Conservation (phyloP, 2,797 vertebrate genomes). For the Brachyrhaphis roseni region DNA sequence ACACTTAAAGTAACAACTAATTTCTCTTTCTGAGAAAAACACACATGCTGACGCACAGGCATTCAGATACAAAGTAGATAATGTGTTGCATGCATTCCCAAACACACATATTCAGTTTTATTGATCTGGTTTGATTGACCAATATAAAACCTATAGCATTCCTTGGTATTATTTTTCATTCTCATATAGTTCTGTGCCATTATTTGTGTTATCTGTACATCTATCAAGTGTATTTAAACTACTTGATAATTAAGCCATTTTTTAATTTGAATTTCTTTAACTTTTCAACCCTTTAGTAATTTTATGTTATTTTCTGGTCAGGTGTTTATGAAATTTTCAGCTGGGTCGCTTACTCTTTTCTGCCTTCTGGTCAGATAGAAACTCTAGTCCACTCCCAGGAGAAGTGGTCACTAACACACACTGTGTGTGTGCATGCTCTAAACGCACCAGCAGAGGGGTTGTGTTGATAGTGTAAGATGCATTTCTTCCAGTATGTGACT, state of each 20-base stretch:
- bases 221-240: neutral
- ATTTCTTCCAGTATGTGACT: constrained; percentile 28
- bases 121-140: neutral
- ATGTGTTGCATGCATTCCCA: neutral
- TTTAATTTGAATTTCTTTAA: neutral
- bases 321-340: constrained; percentile 16
- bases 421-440: constrained; percentile 29
- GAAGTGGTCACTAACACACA: constrained; percentile 33
- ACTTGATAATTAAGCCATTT: neutral
- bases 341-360: constrained; percentile 13
- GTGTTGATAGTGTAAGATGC: constrained; percentile 18
- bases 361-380: constrained; percentile 33
- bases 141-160: neutral
- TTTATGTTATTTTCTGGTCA: neutral
- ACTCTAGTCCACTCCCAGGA: constrained; percentile 44
- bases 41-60: constrained; percentile 18
- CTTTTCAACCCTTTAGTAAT: neutral
- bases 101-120: neutral
- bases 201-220: neutral
- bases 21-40: constrained; percentile 13
- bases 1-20: constrained; percentile 26
- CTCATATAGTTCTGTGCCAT: neutral
- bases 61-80: neutral
- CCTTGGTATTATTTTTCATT: neutral
- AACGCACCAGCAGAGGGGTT: constrained; percentile 25